phyloP scores from a whole-genome alignment of 2,113 vertebrate genomes.

The Lichenostomus cassidix region DNA sequence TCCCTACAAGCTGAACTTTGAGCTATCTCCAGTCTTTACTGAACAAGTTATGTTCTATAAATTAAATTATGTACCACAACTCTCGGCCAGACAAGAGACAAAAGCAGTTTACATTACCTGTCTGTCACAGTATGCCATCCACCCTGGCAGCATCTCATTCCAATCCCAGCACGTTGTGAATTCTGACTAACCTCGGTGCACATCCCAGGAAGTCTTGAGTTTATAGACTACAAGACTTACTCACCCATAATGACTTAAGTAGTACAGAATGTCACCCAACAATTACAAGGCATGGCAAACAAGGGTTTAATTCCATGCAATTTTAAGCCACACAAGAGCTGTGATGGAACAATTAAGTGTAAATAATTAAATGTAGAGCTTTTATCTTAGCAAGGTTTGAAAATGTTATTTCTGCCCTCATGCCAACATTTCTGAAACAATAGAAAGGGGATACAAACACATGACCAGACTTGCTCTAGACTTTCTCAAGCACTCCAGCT shows the following conservation, averaged over 20 bases:
- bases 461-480: background rate
- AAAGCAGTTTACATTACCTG: background rate
- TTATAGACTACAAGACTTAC: background rate
- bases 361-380: background rate
- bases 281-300: background rate
- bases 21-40: background rate
- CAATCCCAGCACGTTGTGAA: background rate
- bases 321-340: background rate
- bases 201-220: background rate
- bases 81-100: background rate
- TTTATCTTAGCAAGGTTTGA: background rate
- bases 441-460: background rate
- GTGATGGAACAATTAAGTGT: background rate
- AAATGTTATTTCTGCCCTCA: background rate
- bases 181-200: background rate
- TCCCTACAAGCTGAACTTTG: background rate
- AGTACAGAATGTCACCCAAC: background rate
- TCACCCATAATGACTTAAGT: background rate
- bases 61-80: background rate
- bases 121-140: background rate
- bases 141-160: background rate
- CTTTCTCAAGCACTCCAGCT: background rate
- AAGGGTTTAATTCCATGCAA: background rate
- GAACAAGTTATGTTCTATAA: background rate
- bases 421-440: background rate